Base-by-base conservation (phyloP, 2,888 invertebrate genomes). In the Drosophila flavopinicola region DNA sequence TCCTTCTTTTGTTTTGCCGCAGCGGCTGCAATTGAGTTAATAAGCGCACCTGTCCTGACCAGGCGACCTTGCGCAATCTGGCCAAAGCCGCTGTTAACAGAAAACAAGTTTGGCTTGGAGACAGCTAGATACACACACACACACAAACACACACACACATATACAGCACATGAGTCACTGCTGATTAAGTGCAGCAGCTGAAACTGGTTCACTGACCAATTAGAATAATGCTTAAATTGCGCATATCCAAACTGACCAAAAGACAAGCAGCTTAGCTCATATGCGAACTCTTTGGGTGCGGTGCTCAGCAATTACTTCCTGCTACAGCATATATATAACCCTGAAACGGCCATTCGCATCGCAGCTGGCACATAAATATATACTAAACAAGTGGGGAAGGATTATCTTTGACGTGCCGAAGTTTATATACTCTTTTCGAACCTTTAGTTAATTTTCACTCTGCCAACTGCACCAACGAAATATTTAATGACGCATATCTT, bases 21-120 rank as follows among this genome's bases (percentile, higher is more conserved):
- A 29, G 38, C 52, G 33, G 57, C 57, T 66, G 58, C 84, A 86
- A 79, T 68, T 72, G 66, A 71, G 59, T 63, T 76, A 65, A 63
- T 39, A 24, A 47, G 63, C 53, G 71, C 87, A 82, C 80, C 85
- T 87, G 82, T 80, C 77, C 82, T 68, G 82, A 86, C 82, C 87
- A 85, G 85, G 69, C 87, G 82, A 87, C 82, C 82, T 82, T 82
- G 87, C 87, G 87, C 87, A 82, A 82, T 82, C 87, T 57, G 75
- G 51, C 64, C 75, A 63, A 78, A 69, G 64, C 57, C 45, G 52
- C 48, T 17, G 53, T 49, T 48, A 44, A 64, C 35, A 32, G 30
- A 44, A 78, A 79, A 86, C 79, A 60, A 39, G 79, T 79, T 76
- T 86, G 59, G 29, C 52, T 17, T 17, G 39, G 49, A 38, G 41